Conservation (phyloP, 2,888 invertebrate species). For the Euclidia mi region DNA sequence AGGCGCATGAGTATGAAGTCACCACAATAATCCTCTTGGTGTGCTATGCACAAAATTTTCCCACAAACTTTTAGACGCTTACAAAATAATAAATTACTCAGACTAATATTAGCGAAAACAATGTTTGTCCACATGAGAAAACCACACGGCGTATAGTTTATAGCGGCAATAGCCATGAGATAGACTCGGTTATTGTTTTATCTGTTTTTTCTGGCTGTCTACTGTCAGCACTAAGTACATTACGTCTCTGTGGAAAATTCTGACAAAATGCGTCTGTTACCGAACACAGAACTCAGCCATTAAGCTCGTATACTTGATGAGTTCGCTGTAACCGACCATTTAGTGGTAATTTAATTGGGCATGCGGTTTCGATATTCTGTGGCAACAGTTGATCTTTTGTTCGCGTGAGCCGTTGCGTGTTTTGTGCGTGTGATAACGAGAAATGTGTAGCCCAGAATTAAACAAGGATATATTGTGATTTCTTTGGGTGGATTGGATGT, state of each 20-base stretch:
- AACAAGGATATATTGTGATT: too few species aligned
- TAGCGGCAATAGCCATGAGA: too few species aligned
- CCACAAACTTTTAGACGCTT: too few species aligned
- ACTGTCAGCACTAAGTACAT: neutral
- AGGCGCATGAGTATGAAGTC: too few species aligned
- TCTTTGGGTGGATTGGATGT: too few species aligned
- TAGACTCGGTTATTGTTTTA: neutral
- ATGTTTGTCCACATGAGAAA: too few species aligned
- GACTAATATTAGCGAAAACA: too few species aligned
- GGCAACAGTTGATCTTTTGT: conserved; percentile 1
- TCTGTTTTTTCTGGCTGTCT: neutral
- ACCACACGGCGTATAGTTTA: too few species aligned
- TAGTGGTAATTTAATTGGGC: conserved; percentile 31
- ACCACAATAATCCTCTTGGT: too few species aligned
- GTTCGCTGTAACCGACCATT: conserved; percentile 29
- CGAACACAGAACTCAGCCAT: conserved; percentile 27
- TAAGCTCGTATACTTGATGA: conserved; percentile 43
- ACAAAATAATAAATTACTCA: too few species aligned
- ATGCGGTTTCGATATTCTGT: conserved; percentile 26
- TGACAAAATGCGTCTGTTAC: conserved; percentile 17
- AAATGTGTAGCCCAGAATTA: neutral
- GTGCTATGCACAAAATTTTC: too few species aligned
- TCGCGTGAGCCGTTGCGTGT: neutral
- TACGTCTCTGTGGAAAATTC: conserved; percentile 14
- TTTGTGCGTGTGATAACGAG: too few species aligned